These are phyloP conservation scores for Phrynosoma platyrhinos DNA, from an alignment of 2,113 vertebrate species.

Conservation along the genomic window DNA sequence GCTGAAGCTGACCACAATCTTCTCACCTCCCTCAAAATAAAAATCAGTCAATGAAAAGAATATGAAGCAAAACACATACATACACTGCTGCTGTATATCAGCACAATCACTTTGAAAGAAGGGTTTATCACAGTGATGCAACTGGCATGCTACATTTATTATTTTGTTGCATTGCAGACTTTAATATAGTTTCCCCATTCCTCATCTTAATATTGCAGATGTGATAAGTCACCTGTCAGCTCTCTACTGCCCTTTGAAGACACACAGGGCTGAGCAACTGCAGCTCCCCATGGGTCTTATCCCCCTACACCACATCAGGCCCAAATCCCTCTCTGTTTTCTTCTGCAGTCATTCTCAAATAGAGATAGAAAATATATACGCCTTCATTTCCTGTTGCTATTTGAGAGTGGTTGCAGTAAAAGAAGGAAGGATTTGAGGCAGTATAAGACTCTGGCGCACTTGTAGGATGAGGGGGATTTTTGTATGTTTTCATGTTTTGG, in stretches of 20 bases:
- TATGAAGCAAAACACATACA: not conserved
- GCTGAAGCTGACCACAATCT: conserved; percentile 6
- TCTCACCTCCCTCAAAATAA: not conserved
- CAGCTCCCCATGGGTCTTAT: too few species aligned
- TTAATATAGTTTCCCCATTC: not conserved
- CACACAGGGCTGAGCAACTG: not conserved
- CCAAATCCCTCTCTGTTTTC: too few species aligned
- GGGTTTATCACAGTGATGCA: not conserved
- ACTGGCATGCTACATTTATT: not conserved
- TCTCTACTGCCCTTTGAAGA: not conserved
- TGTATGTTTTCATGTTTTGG: too few species aligned
- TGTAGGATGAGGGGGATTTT: too few species aligned
- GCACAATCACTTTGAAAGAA: not conserved
- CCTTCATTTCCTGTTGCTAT: too few species aligned
- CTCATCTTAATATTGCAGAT: not conserved
- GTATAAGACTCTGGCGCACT: too few species aligned
- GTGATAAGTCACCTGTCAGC: not conserved
- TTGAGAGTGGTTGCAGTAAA: too few species aligned
- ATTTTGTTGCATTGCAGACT: not conserved
- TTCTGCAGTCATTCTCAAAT: too few species aligned
- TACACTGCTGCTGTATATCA: not conserved
- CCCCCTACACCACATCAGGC: too few species aligned
- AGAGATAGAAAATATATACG: too few species aligned
- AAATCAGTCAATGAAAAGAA: not conserved
- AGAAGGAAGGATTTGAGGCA: too few species aligned